Percentiles rank a stretch among this genome's conserved stretches.
These are phyloP conservation scores for Baryphthengus martii DNA, from an alignment of 2,113 vertebrate species.

Conservation along the genomic window DNA sequence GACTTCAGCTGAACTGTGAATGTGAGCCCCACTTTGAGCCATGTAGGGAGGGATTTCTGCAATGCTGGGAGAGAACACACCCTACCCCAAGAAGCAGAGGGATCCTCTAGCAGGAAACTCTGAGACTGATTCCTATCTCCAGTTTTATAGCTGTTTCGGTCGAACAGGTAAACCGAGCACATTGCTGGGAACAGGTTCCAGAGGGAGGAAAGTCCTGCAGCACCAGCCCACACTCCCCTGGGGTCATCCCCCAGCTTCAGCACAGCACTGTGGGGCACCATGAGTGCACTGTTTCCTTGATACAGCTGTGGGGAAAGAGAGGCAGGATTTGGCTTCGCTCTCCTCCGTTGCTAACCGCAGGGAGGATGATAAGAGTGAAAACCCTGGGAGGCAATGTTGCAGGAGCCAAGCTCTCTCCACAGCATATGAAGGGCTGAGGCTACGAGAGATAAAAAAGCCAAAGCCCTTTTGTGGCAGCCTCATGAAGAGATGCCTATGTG, in stretches of 20 bases:
- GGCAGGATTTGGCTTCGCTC: neutral
- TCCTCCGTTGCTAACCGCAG: accelerated
- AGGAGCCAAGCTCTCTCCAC: neutral
- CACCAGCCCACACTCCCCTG: accelerated
- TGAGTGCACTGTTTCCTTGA: neutral
- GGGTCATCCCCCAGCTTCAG: neutral
- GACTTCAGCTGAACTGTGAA: neutral
- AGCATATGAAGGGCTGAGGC: accelerated
- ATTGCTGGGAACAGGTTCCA: neutral
- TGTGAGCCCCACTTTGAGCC: accelerated
- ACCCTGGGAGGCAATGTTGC: accelerated
- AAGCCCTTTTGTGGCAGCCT: neutral
- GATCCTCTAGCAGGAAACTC: neutral
- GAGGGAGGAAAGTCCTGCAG: accelerated
- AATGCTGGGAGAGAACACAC: neutral
- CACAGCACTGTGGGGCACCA: accelerated
- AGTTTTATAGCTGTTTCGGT: neutral
- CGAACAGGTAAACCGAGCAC: neutral
- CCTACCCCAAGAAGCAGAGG: accelerated
- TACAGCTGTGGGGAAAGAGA: neutral
- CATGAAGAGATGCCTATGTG: accelerated
- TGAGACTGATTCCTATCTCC: neutral
- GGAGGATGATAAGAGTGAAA: neutral
- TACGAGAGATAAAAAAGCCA: neutral
- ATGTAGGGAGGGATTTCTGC: neutral